A percentile compares a stretch with the other conserved stretches of the same genome.
These are phyloP conservation scores for Perizoma flavofasciatum DNA, from an alignment of 2,888 invertebrate genomes.

Conservation along the genomic window DNA sequence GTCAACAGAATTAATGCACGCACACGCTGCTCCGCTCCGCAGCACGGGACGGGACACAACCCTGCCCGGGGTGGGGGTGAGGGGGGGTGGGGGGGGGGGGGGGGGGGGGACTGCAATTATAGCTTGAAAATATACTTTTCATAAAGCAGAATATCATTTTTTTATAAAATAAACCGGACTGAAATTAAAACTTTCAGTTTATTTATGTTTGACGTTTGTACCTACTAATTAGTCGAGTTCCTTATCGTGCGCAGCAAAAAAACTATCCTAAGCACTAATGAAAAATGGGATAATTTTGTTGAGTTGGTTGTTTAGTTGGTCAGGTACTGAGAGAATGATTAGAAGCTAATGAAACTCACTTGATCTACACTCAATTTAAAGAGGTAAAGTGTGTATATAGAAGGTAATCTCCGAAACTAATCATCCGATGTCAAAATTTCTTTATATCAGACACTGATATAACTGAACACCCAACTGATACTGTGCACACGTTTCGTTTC, in stretches of 20 bases:
- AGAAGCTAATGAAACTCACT: not conserved
- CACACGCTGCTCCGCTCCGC: slow-evolving; percentile 15
- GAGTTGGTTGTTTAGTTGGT: no score
- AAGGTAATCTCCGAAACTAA: no score
- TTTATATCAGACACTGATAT: no score
- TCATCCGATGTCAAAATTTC: no score
- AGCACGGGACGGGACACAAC: no score
- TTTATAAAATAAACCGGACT: slow-evolving; percentile 18
- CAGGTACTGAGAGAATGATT: no score
- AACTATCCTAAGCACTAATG: no score
- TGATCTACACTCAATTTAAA: no score
- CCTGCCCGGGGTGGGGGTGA: not conserved
- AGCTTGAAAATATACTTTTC: slow-evolving; percentile 28
- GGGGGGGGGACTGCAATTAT: slow-evolving; percentile 24
- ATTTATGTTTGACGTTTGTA: slow-evolving; percentile 1
- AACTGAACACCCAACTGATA: no score
- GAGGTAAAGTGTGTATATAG: no score
- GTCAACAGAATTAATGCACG: slow-evolving; percentile 18
- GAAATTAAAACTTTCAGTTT: not conserved
- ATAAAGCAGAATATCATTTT: slow-evolving; percentile 26
- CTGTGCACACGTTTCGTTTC: no score
- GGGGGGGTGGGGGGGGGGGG: not conserved
- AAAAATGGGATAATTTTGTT: no score
- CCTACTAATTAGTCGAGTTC: not conserved
- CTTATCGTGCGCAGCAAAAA: not conserved